Evolutionary conservation across 2,113 vertebrate genomes (phyloP), one percentile per base, ranked within the genome.

Genomic region (Fulica atra): DNA sequence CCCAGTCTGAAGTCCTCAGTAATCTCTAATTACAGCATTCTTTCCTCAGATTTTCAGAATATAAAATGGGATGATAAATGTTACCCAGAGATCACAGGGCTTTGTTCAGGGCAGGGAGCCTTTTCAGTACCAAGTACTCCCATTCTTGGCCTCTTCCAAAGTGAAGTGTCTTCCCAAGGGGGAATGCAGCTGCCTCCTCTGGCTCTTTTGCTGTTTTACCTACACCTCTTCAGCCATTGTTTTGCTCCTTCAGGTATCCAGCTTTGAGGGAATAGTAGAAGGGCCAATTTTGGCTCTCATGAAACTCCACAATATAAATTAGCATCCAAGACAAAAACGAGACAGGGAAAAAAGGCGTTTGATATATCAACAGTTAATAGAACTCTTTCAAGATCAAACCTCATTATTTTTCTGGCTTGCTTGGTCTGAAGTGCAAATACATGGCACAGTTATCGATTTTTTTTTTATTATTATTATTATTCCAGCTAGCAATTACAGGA

Each of bases 401-500:
- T 77, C 1, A 0, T 88, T 96, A 80, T 81, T 89, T 88, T 96
- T 78, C 85, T 90, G 85, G 59, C 71, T 89, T 81, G 71, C 10
- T 68, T 88, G 84, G 56, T 54, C 79, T 96, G 88, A 81, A 93
- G 85, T 83, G 86, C 93, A 86, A 96, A 94, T 95, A 92, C 71
- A 77, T 73, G 79, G 90, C 51, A 53, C 35, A 86, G 77, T 48
- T 96, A 95, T 96, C 81, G 94, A 95, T 96, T 95, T 84, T 89
- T 91, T 28, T 56, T 35, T 33, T 54, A 78, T 89, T 88, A 94
- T 93, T 92, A 92, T 93, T 94, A 94, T 93, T 88, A 91, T 93
- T 93, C 60, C 64, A 71, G 86, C 76, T 92, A 86, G 88, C 90
- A 95, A 95, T 96, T 97, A 92, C 81, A 95, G 90, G 89, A 96